Evolutionary conservation across 1,140 invertebrate species (phyloP), one percentile per base, ranked within the genome.

Genomic region (Bombus confusus): DNA sequence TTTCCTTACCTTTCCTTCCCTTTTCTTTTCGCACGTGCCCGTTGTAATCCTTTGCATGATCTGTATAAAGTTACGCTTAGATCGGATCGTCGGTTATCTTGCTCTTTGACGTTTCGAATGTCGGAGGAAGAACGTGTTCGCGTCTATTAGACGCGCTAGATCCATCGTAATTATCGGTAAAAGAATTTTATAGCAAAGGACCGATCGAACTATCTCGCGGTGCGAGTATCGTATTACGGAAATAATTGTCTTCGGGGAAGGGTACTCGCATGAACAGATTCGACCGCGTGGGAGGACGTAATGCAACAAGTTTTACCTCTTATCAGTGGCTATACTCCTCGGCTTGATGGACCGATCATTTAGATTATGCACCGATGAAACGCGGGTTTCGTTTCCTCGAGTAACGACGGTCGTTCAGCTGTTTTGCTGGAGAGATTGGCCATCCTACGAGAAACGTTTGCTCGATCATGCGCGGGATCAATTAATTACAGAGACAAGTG

Each of bases 401-500:
- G 9, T 18, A 69, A 83, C 37, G 76, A 77, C 76, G 66, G 22
- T 28, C 37, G 47, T 47, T 31, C n/a, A 31, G 37, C 71, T 22
- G 86, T 85, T 47, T 74, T 31, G 13, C 15, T 15, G 15, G 43
- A 37, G 28, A 79, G 75, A 79, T 79, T 41, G 82, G 34, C 39
- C 66, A 41, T 39, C 1, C 12, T 37, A 1, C 81, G 66, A 12
- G 52, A 41, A 47, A 64, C 39, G 68, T 34, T 64, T 68, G 83
- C 31, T 85, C 83, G 83, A 80, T 85, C 83, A 43, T 81, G 80
- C 68, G 72, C 78, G 77, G 37, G 72, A 87, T 87, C 79, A 78
- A 90, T 90, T 87, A 90, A 90, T 90, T 90, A 90, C 77, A 25
- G 39, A 57, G 77, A 88, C 69, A 52, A 52, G 25, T 28, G 28